These are phyloP conservation scores for Brachionus paranguensis DNA, from an alignment of 1,140 invertebrate species.

Conservation along the genomic window DNA sequence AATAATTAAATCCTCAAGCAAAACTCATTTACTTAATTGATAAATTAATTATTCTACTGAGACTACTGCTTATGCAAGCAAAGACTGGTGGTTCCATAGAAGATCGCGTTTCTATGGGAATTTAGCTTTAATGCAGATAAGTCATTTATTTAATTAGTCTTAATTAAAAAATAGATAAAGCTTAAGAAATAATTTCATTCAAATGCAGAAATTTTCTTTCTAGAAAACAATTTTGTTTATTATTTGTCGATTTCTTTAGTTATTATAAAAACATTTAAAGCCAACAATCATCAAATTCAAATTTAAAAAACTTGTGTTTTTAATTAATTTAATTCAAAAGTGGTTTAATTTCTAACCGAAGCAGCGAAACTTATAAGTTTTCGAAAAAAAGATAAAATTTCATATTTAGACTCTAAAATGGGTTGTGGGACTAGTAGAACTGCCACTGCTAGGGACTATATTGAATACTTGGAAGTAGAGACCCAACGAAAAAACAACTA, in stretches of 20 bases:
- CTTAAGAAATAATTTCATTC: neutral
- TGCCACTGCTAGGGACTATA: conserved; percentile 13
- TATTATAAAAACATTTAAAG: neutral
- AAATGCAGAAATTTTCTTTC: neutral
- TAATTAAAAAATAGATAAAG: neutral
- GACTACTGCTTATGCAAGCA: neutral
- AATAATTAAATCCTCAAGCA: neutral
- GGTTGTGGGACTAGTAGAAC: conserved; percentile 3
- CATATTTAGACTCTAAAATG: neutral
- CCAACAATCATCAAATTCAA: conserved; percentile 24
- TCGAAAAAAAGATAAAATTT: neutral
- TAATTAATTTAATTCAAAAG: conserved; percentile 12
- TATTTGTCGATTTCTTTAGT: neutral
- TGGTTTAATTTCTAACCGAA: neutral
- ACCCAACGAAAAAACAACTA: neutral
- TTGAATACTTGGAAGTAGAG: conserved; percentile 17
- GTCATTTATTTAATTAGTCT: neutral
- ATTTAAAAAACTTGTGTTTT: conserved; percentile 29
- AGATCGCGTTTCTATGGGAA: neutral
- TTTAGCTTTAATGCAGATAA: neutral
- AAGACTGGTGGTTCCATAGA: neutral
- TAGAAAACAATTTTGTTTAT: neutral
- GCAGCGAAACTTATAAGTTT: neutral
- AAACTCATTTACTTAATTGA: neutral
- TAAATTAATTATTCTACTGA: neutral